Evolutionary conservation across 1,140 invertebrate genomes (phyloP).

Genomic region (Paraescarpia echinospica): DNA sequence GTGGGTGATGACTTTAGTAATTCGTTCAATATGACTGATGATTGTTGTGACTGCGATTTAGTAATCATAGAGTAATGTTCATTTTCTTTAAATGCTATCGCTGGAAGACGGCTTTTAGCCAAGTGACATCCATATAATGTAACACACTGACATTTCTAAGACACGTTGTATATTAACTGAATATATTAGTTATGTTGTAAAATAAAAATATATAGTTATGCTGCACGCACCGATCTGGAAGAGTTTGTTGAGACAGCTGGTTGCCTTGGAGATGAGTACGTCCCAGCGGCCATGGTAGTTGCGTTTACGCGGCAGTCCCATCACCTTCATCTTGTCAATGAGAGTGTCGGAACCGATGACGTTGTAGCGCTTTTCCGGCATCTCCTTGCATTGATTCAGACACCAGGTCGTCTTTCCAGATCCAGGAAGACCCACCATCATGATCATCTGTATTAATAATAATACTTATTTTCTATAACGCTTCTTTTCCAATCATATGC

Average conservation of each 20-base stretch:
- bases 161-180: too few species aligned
- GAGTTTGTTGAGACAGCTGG: slow-evolving; percentile 78
- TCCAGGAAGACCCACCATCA: slow-evolving; percentile 89
- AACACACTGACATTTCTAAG: too few species aligned
- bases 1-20: too few species aligned
- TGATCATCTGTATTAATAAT: slow-evolving; percentile 69
- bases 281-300: slow-evolving; percentile 75
- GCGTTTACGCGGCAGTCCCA: slow-evolving; percentile 69
- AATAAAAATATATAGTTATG: neutral
- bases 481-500: too few species aligned
- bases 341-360: slow-evolving; percentile 78
- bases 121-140: too few species aligned
- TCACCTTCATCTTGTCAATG: slow-evolving; percentile 85
- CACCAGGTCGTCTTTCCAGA: slow-evolving; percentile 90
- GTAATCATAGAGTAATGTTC: too few species aligned
- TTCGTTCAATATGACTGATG: too few species aligned
- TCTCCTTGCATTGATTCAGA: slow-evolving; percentile 66
- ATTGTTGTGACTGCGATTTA: too few species aligned
- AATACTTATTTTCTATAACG: neutral
- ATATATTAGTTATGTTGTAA: too few species aligned
- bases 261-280: slow-evolving; percentile 77
- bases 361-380: slow-evolving; percentile 78
- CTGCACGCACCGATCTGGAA: slow-evolving; percentile 63
- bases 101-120: too few species aligned
- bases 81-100: too few species aligned